Percentiles rank a stretch among this genome's conserved stretches.
Conservation (phyloP, 2,797 vertebrate genomes). For the Columba guinea region DNA sequence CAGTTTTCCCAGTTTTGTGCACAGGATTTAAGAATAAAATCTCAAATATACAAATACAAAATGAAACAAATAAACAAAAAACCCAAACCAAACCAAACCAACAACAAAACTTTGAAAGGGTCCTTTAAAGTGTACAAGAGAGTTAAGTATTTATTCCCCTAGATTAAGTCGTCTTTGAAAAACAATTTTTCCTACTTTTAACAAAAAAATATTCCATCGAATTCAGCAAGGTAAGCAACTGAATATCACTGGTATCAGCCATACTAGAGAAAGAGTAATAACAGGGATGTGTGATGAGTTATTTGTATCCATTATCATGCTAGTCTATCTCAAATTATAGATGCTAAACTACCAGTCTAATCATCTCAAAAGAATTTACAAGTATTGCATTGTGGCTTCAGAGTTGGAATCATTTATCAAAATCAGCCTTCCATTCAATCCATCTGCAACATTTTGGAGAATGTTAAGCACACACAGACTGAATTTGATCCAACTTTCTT, state of each 20-base stretch:
- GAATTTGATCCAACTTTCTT: neutral
- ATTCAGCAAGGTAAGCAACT: neutral
- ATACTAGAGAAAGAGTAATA: neutral
- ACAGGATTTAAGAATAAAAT: neutral
- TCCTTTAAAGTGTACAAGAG: neutral
- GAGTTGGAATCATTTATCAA: neutral
- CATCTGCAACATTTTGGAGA: neutral
- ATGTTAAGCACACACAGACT: neutral
- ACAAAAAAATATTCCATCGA: neutral
- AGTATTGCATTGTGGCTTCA: neutral
- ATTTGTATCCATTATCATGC: neutral
- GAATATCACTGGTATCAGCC: neutral
- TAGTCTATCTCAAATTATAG: neutral
- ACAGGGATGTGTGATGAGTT: neutral
- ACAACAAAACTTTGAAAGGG: accelerated
- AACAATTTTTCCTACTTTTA: neutral
- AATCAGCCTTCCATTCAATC: neutral
- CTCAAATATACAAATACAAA: neutral
- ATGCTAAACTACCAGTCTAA: neutral
- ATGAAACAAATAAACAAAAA: neutral
- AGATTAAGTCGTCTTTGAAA: neutral
- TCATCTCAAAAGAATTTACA: neutral
- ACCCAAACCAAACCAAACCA: too few relatives aligned
- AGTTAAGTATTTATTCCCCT: neutral
- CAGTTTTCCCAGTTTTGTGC: neutral